Percentiles rank a stretch among this genome's conserved stretches.
These are phyloP conservation scores for Lydus trimaculatus DNA, from an alignment of 2,888 invertebrate species.

Conservation along the genomic window DNA sequence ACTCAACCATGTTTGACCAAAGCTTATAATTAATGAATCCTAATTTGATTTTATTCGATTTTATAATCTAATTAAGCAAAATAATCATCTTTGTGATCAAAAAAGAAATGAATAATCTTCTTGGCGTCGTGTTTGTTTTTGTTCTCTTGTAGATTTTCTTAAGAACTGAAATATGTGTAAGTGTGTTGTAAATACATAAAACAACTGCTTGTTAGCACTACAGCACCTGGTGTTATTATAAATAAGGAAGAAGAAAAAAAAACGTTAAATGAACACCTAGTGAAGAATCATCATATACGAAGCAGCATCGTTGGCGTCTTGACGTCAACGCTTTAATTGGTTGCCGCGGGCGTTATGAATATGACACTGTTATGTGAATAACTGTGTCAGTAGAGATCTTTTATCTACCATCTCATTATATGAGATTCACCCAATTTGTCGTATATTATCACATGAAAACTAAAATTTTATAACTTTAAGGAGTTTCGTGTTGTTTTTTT, in stretches of 20 bases:
- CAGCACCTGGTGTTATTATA: not conserved
- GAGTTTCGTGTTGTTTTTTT: not conserved
- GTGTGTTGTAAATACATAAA: not conserved
- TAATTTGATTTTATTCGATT: not conserved
- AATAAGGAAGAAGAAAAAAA: not conserved
- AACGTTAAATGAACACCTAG: not conserved
- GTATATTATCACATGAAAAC: constrained; percentile 25
- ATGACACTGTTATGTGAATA: constrained; percentile 34
- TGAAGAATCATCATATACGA: not conserved
- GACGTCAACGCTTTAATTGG: constrained; percentile 39
- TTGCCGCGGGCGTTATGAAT: constrained; percentile 35
- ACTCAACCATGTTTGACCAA: not conserved
- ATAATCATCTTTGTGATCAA: not conserved
- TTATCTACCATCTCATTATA: constrained; percentile 39
- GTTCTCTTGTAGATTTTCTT: not conserved
- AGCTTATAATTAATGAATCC: not conserved
- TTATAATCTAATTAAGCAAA: not conserved
- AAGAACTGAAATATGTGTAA: not conserved
- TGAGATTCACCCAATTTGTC: constrained; percentile 36
- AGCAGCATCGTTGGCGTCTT: constrained; percentile 27
- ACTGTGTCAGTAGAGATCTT: constrained; percentile 34
- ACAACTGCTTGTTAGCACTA: not conserved
- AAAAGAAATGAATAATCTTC: no score
- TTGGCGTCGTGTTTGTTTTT: not conserved
- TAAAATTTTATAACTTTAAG: constrained; percentile 27